Evolutionary conservation across 1,140 invertebrate species (phyloP), one percentile per base, ranked within the genome.

Genomic region (Meloidogyne floridensis): DNA sequence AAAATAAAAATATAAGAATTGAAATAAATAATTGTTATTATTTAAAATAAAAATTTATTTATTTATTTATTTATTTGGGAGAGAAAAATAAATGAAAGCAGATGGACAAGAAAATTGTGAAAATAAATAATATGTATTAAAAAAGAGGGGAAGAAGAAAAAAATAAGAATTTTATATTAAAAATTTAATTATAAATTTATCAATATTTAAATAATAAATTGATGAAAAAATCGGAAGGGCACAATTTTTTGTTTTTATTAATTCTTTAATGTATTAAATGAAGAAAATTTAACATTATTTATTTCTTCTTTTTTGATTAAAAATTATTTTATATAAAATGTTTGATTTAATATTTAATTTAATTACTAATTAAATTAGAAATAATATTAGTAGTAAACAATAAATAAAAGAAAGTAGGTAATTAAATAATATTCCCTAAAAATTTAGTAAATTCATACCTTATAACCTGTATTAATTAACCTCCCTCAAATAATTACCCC

Each of bases 111-210:
- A 65, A 65, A 65, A 65, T 65, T 65, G 6, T n/a, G n/a, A 65
- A 65, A 65, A 65, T 47, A 47, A 47, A 47, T 47, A 32, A 32
- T 32, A 20, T 20, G 20, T 20, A 32, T 47, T 4, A n/a, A 65
- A n/a, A 18, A 8, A n/a, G 5, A 65, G 13, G 8, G 13, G 10
- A 15, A 59, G 56, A 59, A 13, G n/a, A n/a, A 65, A 11, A 65
- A 65, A n/a, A 59, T 15, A 56, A 11, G 51, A 9, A 54, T 65
- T 65, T n/a, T 65, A n/a, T n/a, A 65, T 65, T 65, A 65, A 65
- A 65, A 65, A 65, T 65, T 65, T 65, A 65, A 65, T 65, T 65
- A 65, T 65, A 65, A 65, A 65, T 65, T 65, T 65, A 65, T 65
- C 59, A 65, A 65, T 65, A 65, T 65, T 65, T 65, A 15, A 59